Evolutionary conservation across 2,113 vertebrate genomes (phyloP).

Genomic region (Parus major): DNA sequence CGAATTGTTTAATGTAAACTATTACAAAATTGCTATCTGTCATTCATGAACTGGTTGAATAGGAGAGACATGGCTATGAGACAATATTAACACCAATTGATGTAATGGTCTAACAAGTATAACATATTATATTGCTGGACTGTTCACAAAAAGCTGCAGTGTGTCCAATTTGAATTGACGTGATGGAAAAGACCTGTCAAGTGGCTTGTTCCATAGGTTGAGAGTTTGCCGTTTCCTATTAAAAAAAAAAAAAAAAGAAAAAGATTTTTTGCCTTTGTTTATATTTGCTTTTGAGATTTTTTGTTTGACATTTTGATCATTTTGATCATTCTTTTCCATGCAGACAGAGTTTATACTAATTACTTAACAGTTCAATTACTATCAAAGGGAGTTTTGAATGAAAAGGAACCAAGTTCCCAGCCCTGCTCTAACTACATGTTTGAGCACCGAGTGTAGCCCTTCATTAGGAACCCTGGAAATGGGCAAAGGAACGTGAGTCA

Average conservation of each 20-base stretch:
- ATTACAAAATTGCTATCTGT: background rate
- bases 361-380: constrained; percentile 52
- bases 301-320: constrained; percentile 24
- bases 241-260: background rate
- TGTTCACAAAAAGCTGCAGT: background rate
- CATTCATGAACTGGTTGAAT: background rate
- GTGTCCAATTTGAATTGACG: background rate
- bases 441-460: background rate
- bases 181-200: constrained; percentile 27
- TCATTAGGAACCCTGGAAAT: constrained; percentile 27
- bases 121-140: background rate
- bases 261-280: background rate
- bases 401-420: constrained; percentile 18
- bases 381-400: constrained; percentile 48
- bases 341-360: constrained; percentile 46
- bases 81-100: constrained; percentile 13
- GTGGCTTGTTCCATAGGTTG: background rate
- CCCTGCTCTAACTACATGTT: background rate
- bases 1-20: background rate
- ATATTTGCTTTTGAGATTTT: background rate
- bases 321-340: background rate
- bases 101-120: constrained; percentile 13
- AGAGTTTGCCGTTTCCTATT: background rate
- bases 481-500: background rate
- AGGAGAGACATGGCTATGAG: background rate